A percentile compares a stretch with the other conserved stretches of the same genome.
phyloP scores from a whole-genome alignment of 2,888 invertebrate genomes.

The Tillus elongatus region DNA sequence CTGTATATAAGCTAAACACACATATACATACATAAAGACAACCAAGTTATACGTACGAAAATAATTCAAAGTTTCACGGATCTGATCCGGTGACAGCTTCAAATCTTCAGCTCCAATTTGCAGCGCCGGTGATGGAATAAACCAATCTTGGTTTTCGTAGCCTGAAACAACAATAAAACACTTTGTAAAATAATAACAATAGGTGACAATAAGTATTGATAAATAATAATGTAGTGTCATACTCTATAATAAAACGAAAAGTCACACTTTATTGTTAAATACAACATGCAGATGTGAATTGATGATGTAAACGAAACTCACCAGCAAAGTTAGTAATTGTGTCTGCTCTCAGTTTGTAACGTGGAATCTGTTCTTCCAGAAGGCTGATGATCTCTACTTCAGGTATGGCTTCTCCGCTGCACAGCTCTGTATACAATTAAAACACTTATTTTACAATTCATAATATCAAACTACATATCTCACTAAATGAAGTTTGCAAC shows the following conservation, averaged over 20 bases:
- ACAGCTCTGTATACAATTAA: conserved; percentile 72
- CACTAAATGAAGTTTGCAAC: no score
- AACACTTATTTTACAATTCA: no score
- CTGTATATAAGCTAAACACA: no score
- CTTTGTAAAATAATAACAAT: no score
- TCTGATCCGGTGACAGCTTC: conserved; percentile 85
- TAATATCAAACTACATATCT: no score
- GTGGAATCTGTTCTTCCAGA: conserved; percentile 89
- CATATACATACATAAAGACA: no score
- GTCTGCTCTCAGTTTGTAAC: conserved; percentile 88
- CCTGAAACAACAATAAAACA: conserved; percentile 49
- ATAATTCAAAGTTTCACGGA: conserved; percentile 93
- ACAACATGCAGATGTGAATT: no score
- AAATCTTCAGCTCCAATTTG: conserved; percentile 62
- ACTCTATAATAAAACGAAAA: no score
- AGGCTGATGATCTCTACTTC: conserved; percentile 95
- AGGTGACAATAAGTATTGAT: no score
- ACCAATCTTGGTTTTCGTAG: conserved; percentile 90
- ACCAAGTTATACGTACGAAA: conserved; percentile 94
- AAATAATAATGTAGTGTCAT: no score
- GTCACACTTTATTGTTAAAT: no score
- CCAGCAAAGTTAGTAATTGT: conserved; percentile 87
- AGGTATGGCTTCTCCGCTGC: conserved; percentile 83
- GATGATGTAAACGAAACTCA: conserved; percentile 39
- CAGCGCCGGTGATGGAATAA: conserved; percentile 80